These are phyloP conservation scores for Acleris cristana DNA, from an alignment of 2,888 invertebrate genomes.

Conservation along the genomic window DNA sequence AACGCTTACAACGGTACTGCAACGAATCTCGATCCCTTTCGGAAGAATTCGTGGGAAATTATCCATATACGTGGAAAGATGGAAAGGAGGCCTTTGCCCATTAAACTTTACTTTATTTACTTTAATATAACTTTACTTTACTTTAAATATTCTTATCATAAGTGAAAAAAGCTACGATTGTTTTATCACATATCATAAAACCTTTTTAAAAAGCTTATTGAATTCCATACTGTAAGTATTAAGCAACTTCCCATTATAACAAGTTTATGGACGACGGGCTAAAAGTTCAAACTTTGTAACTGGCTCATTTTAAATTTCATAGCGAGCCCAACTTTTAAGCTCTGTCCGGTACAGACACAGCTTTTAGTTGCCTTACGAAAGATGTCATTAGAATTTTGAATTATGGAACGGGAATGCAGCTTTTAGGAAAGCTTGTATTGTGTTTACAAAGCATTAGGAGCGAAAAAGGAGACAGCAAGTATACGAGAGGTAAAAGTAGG, in stretches of 20 bases:
- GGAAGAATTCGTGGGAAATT: no score
- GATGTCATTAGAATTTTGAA: constrained; percentile 28
- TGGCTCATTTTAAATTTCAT: constrained; percentile 25
- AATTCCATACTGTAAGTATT: neutral
- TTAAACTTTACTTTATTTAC: no score
- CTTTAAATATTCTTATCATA: no score
- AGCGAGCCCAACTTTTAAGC: constrained; percentile 15
- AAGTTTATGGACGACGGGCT: neutral
- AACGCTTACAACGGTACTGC: no score
- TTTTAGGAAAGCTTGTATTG: constrained; percentile 11
- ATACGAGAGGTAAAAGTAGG: neutral
- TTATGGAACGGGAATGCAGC: constrained; percentile 20
- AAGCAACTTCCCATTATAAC: neutral
- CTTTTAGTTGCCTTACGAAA: constrained; percentile 16
- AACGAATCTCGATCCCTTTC: no score
- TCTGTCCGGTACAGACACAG: constrained; percentile 11
- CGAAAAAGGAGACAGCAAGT: no score
- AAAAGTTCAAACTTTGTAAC: constrained; percentile 4
- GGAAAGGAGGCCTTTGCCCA: no score
- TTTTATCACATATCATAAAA: no score
- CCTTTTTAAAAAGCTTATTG: no score
- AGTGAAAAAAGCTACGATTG: no score
- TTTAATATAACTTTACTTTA: no score
- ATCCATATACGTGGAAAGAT: no score
- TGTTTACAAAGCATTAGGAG: neutral